Evolutionary conservation across 2,797 vertebrate species (phyloP).

Genomic region (Kryptolebias ocellatus): DNA sequence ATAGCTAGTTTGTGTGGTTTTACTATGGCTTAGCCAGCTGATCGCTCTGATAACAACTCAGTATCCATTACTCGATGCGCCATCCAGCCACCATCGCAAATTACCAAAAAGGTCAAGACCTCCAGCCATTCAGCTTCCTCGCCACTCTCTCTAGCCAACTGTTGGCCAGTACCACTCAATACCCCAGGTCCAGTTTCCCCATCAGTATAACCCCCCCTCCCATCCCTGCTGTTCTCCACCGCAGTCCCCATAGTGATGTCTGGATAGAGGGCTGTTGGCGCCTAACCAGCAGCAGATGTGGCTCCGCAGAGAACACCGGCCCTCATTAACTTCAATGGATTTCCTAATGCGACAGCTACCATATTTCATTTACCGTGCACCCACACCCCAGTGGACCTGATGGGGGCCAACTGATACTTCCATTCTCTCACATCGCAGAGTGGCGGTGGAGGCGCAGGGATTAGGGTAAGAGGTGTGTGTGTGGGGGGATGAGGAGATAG

Average conservation of each 20-base stretch:
- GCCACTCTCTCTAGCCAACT: constrained; percentile 56
- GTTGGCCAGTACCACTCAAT: constrained; percentile 75
- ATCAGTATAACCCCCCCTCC: constrained; percentile 36
- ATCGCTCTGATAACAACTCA: constrained; percentile 66
- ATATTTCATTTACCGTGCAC: constrained; percentile 85
- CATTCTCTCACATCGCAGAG: constrained; percentile 43
- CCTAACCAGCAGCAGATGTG: constrained; percentile 89
- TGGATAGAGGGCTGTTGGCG: constrained; percentile 74
- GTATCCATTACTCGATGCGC: constrained; percentile 70
- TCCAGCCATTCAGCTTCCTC: constrained; percentile 57
- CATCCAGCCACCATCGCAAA: constrained; percentile 62
- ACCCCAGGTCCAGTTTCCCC: constrained; percentile 77
- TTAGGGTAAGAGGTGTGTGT: constrained; percentile 18
- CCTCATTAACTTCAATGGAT: constrained; percentile 84
- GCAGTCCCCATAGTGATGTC: constrained; percentile 63
- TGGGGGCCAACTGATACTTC: constrained; percentile 79
- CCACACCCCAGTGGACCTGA: constrained; percentile 75
- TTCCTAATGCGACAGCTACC: constrained; percentile 80
- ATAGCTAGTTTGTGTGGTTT: constrained; percentile 56
- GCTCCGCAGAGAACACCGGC: constrained; percentile 77
- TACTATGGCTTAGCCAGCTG: constrained; percentile 68
- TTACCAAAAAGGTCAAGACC: constrained; percentile 67
- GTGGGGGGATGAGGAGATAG: constrained; percentile 24
- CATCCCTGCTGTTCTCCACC: constrained; percentile 40
- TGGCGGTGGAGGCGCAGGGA: constrained; percentile 33